These are phyloP conservation scores for Calycopis cecrops DNA, from an alignment of 1,140 invertebrate species.

Conservation along the genomic window DNA sequence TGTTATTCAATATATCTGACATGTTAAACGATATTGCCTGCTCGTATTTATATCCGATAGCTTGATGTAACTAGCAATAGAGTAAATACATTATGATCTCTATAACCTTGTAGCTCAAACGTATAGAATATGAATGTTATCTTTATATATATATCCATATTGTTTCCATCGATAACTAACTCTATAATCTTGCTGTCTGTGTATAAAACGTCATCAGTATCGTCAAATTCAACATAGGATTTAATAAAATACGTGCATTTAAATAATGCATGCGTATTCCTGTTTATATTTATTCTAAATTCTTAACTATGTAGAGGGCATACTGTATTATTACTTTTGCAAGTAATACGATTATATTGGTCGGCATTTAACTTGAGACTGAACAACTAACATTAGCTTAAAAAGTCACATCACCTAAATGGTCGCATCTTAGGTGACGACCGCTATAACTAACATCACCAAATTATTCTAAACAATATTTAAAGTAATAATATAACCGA, in stretches of 20 bases:
- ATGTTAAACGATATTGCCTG: neutral
- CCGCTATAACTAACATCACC: neutral
- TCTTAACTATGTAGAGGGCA: neutral
- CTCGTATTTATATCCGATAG: constrained; percentile 2
- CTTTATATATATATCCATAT: too few species aligned
- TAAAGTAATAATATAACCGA: too few species aligned
- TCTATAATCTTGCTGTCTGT: too few species aligned
- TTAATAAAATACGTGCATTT: too few species aligned
- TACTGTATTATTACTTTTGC: constrained; percentile 1
- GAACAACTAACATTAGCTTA: constrained; percentile 1
- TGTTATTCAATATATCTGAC: neutral
- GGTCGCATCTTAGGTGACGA: constrained; percentile 2
- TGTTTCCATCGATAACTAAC: too few species aligned
- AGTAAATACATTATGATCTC: neutral
- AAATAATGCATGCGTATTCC: too few species aligned
- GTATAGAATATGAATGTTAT: too few species aligned
- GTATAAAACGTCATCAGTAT: too few species aligned
- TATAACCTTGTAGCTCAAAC: neutral
- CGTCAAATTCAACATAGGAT: too few species aligned
- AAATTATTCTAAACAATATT: too few species aligned
- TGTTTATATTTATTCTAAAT: too few species aligned
- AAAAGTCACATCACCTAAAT: neutral
- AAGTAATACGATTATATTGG: neutral
- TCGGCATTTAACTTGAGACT: constrained; percentile 9
- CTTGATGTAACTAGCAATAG: neutral